Evolutionary conservation across 2,797 vertebrate species (phyloP).

Genomic region (Amphiprion clarkii): DNA sequence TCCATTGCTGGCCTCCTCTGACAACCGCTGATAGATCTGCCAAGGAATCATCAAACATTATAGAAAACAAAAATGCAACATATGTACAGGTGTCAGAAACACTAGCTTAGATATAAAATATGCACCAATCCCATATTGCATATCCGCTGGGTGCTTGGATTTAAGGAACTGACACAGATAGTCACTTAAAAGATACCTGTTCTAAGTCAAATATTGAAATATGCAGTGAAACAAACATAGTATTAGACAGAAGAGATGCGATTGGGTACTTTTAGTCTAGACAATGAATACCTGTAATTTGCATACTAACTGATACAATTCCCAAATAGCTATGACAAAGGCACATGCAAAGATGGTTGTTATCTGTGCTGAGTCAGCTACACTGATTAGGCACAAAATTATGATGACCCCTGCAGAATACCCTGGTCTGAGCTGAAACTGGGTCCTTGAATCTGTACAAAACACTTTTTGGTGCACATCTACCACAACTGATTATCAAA

Average conservation of each 20-base stretch:
- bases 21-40: conserved; percentile 95
- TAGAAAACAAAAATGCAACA: neutral
- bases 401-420: neutral
- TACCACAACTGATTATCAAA: neutral
- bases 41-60: conserved; percentile 12
- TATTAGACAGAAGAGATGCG: neutral
- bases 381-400: neutral
- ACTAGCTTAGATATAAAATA: neutral
- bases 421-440: neutral
- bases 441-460: neutral
- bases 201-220: neutral
- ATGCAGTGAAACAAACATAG: neutral
- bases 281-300: neutral
- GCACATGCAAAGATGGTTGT: neutral
- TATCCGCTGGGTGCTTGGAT: neutral
- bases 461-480: neutral
- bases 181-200: neutral
- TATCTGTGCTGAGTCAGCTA: neutral
- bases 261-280: neutral
- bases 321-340: neutral
- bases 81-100: neutral
- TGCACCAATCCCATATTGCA: neutral
- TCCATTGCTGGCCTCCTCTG: conserved; percentile 92
- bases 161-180: neutral
- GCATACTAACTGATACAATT: neutral